Evolutionary conservation across 2,797 vertebrate genomes (phyloP).

Genomic region (Pseudocheirus occidentalis): DNA sequence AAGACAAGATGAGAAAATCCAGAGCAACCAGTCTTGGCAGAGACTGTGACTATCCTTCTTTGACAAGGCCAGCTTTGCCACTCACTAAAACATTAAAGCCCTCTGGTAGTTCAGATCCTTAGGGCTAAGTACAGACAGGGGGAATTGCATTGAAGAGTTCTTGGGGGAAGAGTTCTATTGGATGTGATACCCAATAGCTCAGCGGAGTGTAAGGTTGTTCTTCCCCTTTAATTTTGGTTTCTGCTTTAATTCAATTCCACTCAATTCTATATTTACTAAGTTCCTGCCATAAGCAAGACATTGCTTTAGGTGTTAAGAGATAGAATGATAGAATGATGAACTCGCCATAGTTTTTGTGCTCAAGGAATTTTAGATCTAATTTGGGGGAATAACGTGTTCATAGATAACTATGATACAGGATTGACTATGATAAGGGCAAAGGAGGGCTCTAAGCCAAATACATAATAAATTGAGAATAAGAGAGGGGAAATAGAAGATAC

Average conservation of each 20-base stretch:
- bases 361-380: neutral
- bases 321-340: neutral
- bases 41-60: conserved; percentile 27
- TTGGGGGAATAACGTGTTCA: neutral
- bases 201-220: neutral
- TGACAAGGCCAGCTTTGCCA: conserved; percentile 38
- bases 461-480: neutral
- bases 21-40: conserved; percentile 65
- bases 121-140: neutral
- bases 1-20: conserved; percentile 55
- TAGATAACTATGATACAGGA: neutral
- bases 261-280: neutral
- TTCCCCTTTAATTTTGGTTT: neutral
- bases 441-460: neutral
- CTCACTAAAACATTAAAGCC: conserved; percentile 10
- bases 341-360: neutral
- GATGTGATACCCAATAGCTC: neutral
- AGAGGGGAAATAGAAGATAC: neutral
- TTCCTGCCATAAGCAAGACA: neutral
- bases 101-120: neutral
- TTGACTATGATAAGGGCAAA: neutral
- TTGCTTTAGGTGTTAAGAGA: neutral
- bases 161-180: neutral
- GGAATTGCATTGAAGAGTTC: neutral
- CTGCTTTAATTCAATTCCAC: conserved; percentile 14